Evolutionary conservation across 2,797 vertebrate genomes (phyloP).

Genomic region (Urocyon cinereoargenteus): DNA sequence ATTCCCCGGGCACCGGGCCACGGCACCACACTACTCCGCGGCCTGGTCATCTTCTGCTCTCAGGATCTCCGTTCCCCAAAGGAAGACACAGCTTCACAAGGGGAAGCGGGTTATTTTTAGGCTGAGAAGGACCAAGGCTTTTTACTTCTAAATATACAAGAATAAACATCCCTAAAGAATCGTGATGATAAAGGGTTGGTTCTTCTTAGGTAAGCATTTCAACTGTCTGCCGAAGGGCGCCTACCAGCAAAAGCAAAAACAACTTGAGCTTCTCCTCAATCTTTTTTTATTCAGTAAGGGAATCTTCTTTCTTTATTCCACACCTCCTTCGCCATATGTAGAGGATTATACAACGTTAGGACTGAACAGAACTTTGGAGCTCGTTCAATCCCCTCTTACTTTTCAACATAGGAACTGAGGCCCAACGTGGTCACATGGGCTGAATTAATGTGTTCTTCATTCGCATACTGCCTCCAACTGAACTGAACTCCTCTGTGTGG

Average conservation of each 20-base stretch:
- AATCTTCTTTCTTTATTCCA: background rate
- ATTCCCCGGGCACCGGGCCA: background rate
- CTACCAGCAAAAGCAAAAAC: background rate
- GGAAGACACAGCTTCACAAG: background rate
- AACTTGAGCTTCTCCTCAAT: background rate
- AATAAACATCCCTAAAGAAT: conserved; percentile 21
- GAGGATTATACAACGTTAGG: background rate
- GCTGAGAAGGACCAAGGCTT: background rate
- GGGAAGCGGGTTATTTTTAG: conserved; percentile 40
- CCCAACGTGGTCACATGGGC: background rate
- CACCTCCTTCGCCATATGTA: background rate
- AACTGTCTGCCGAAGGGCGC: background rate
- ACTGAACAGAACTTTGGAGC: background rate
- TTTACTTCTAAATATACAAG: conserved; percentile 57
- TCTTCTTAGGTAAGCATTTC: background rate
- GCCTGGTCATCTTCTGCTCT: background rate
- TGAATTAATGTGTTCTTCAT: background rate
- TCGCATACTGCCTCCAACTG: background rate
- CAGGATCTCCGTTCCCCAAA: conserved; percentile 3
- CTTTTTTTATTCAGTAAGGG: background rate
- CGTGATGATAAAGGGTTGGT: background rate
- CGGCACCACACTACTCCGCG: background rate
- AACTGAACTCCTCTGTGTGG: background rate
- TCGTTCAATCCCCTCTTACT: background rate
- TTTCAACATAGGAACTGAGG: background rate